Evolutionary conservation across 2,888 invertebrate species (phyloP), one percentile per base, ranked within the genome.

Genomic region (Eudasyphora cyanicolor): DNA sequence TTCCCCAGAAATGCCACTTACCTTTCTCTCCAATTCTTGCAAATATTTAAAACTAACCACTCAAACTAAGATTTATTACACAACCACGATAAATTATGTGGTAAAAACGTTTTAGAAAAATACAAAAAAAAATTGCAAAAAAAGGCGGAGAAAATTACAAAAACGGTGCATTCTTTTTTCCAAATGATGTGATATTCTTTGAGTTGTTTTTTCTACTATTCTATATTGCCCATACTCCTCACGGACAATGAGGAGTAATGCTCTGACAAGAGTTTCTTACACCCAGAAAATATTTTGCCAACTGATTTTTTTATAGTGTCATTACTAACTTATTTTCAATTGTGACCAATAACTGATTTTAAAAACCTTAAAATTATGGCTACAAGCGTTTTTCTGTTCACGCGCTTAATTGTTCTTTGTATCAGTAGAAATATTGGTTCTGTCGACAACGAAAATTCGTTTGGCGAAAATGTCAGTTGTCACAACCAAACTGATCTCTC

Each of bases 161-260:
- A 12, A 24, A 19, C 21, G 24, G 5, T 54, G 54, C 3, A 57
- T 24, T 24, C n/a, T 3, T 8, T 45, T 45, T 45, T 45, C 10
- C 19, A 27, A 27, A 57, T 27, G 27, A 57, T 57, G 10, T n/a
- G 49, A 49, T 27, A 57, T 57, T 27, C 27, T 57, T 57, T 4
- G 27, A 57, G 2, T 17, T 14, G 5, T 32, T 45, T 45, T 6
- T 45, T 14, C n/a, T 45, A 1, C 38, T 12, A 2, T 45, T 45
- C 12, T 45, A 6, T n/a, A 45, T 12, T 8, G n/a, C n/a, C 45
- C 45, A 45, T n/a, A 45, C 45, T 45, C 12, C 5, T 27, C 24
- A 57, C 24, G 57, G 57, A 57, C 57, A 57, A 57, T 57, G 24
- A n/a, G n/a, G 54, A 49, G 49, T 49, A 54, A 54, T 54, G 27